phyloP scores from a whole-genome alignment of 92 coral and sea anemone genomes.

The Palythoa grandiflora region DNA sequence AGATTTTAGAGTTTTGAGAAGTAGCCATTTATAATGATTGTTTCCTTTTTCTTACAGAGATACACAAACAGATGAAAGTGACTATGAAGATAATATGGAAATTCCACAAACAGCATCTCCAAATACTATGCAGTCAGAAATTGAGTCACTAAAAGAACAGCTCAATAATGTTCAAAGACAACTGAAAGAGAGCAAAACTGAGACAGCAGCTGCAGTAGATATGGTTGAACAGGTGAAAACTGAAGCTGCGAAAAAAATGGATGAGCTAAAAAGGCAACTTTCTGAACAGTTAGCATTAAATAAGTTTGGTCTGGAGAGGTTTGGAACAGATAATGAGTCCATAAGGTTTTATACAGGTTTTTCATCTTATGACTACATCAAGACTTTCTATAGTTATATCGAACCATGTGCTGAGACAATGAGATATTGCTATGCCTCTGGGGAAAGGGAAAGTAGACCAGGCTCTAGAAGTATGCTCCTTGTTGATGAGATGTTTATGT shows the following conservation, averaged over 20 bases:
- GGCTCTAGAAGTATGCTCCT: slow-evolving; percentile 25
- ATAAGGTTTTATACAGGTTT: slow-evolving; percentile 64
- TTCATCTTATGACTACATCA: slow-evolving; percentile 46
- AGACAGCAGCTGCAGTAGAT: slow-evolving; percentile 22
- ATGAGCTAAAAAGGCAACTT: neutral
- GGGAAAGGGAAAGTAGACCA: slow-evolving; percentile 37
- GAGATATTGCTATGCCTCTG: slow-evolving; percentile 59
- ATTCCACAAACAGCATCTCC: too few species aligned
- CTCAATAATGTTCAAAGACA: neutral
- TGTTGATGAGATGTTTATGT: slow-evolving; percentile 64
- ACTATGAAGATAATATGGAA: slow-evolving; percentile 9
- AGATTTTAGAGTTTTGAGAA: neutral
- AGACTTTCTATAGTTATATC: slow-evolving; percentile 32
- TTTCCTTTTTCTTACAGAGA: slow-evolving; percentile 25
- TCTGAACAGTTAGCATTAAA: slow-evolving; percentile 32
- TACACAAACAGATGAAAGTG: slow-evolving; percentile 64
- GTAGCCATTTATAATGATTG: neutral
- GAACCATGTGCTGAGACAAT: slow-evolving; percentile 63
- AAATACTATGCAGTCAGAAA: too few species aligned
- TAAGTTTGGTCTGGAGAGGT: slow-evolving; percentile 64
- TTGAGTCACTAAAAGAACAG: too few species aligned
- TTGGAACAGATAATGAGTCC: slow-evolving; percentile 46
- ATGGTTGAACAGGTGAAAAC: neutral
- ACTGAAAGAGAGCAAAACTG: slow-evolving; percentile 12
- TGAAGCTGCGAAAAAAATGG: slow-evolving; percentile 15